Percentiles rank a stretch among this genome's conserved stretches.
phyloP scores from a whole-genome alignment of 2,888 invertebrate species.

The Athrips mouffetella region DNA sequence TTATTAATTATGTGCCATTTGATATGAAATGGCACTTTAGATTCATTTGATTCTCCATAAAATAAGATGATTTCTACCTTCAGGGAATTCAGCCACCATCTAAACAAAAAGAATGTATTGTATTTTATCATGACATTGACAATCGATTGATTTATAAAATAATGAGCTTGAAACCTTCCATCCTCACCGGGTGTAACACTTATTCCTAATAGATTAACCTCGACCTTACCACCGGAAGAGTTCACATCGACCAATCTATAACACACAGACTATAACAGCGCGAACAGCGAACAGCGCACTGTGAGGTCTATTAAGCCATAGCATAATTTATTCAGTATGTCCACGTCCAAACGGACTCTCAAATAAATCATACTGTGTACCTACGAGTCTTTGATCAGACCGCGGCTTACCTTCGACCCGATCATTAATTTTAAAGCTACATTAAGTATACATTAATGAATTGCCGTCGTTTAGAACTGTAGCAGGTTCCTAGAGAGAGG shows the following conservation, averaged over 20 bases:
- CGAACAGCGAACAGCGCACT: no score
- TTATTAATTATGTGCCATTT: no score
- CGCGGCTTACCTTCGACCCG: conserved; percentile 71
- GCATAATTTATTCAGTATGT: conserved; percentile 36
- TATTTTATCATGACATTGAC: no score
- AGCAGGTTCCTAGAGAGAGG: not conserved
- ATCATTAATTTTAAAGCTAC: conserved; percentile 53
- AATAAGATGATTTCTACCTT: no score
- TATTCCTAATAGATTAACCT: conserved; percentile 5
- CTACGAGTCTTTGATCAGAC: conserved; percentile 54
- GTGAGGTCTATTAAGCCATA: conserved; percentile 42
- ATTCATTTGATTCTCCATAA: no score
- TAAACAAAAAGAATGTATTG: no score
- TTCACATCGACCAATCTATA: conserved; percentile 6
- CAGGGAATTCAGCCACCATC: no score
- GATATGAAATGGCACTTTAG: no score
- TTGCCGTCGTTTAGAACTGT: conserved; percentile 32
- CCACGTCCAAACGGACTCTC: not conserved
- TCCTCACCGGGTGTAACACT: no score
- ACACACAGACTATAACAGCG: no score
- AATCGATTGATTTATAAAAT: no score
- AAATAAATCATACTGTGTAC: conserved; percentile 38
- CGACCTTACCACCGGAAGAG: conserved; percentile 4
- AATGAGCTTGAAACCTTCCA: no score
- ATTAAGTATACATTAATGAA: conserved; percentile 57